Evolutionary conservation across 2,113 vertebrate genomes (phyloP).

Genomic region (Suricata suricatta): DNA sequence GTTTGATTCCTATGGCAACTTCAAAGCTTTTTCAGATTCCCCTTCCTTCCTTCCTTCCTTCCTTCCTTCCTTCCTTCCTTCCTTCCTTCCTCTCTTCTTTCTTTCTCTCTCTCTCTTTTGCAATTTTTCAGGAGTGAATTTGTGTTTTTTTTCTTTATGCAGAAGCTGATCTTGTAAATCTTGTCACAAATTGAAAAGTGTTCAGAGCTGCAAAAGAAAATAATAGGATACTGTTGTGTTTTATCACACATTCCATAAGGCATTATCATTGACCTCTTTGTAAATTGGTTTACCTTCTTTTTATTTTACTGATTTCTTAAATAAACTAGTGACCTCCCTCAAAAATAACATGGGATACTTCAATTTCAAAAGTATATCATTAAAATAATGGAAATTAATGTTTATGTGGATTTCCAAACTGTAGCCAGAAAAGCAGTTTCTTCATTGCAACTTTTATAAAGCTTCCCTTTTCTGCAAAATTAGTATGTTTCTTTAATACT

Average conservation of each 20-base stretch:
- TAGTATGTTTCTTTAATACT: neutral
- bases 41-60: neutral
- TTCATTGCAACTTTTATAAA: conserved; percentile 5
- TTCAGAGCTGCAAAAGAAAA: conserved; percentile 11
- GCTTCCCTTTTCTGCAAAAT: neutral
- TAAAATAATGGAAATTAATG: conserved; percentile 8
- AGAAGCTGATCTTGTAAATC: neutral
- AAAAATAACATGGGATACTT: neutral
- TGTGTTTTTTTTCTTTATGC: neutral
- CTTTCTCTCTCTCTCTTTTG: neutral
- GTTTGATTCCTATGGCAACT: neutral
- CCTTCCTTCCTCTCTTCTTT: neutral
- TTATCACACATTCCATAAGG: neutral
- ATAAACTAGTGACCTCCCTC: neutral
- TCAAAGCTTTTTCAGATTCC: neutral
- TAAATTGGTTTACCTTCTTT: conserved; percentile 20
- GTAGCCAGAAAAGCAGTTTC: neutral
- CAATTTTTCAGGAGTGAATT: conserved; percentile 11
- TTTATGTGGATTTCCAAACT: neutral
- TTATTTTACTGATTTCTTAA: neutral
- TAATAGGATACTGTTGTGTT: neutral
- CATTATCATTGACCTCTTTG: neutral
- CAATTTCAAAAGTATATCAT: neutral
- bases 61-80: neutral
- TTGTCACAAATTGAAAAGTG: neutral